phyloP scores from a whole-genome alignment of 2,888 invertebrate genomes.

The Schizotus pectinicornis region DNA sequence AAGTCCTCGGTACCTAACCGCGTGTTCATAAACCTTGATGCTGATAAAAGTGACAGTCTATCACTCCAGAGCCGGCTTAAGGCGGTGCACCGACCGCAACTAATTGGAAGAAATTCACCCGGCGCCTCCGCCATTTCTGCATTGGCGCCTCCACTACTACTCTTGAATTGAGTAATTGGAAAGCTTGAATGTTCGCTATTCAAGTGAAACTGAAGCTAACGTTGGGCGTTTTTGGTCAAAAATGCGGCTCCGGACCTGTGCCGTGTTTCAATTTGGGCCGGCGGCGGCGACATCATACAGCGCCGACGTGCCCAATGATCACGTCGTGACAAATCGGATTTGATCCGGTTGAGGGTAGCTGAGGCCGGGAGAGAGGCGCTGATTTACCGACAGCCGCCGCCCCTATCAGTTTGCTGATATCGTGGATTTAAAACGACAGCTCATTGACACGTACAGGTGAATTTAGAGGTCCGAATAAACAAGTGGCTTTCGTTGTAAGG shows the following conservation, averaged over 20 bases:
- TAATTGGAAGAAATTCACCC: too few relatives aligned
- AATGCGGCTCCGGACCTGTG: conserved; percentile 6
- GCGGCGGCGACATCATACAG: conserved; percentile 3
- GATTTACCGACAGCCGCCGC: conserved; percentile 26
- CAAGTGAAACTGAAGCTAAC: too few relatives aligned
- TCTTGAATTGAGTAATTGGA: too few relatives aligned
- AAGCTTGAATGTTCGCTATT: too few relatives aligned
- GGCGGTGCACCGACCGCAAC: too few relatives aligned
- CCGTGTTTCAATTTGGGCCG: conserved; percentile 21
- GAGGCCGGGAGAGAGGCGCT: conserved; percentile 12
- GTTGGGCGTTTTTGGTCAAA: too few relatives aligned
- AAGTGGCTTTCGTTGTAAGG: conserved; percentile 10
- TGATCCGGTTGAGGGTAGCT: conserved; percentile 12
- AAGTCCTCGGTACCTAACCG: conserved; percentile 4
- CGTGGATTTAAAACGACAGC: conserved; percentile 26
- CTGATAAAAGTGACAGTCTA: conserved; percentile 14
- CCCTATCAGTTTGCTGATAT: conserved; percentile 25
- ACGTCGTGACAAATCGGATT: conserved; percentile 30
- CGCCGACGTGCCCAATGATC: conserved; percentile 14
- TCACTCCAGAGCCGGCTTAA: too few relatives aligned
- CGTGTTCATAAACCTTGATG: conserved; percentile 3
- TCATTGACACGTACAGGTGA: conserved; percentile 29
- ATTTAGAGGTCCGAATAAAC: conserved; percentile 9
- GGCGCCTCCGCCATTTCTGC: too few relatives aligned
- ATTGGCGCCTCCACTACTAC: too few relatives aligned